These are phyloP conservation scores for Aphaenogaster ashmeadi DNA, from an alignment of 1,140 invertebrate species.

Conservation along the genomic window DNA sequence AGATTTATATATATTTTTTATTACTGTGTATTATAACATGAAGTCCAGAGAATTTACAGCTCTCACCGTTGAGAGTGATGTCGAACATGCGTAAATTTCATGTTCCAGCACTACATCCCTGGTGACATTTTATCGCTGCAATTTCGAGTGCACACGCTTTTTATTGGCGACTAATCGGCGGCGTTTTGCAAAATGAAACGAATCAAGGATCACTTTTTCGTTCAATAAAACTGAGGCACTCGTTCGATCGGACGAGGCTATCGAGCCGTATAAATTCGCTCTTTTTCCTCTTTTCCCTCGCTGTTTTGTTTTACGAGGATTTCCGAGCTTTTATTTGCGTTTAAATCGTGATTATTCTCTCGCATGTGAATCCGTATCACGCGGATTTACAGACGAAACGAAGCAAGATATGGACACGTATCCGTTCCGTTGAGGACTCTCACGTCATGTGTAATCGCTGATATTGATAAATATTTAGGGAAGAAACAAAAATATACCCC, in stretches of 20 bases:
- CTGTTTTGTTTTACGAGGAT: constrained; percentile 31
- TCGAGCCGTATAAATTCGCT: constrained; percentile 35
- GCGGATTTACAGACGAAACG: constrained; percentile 27
- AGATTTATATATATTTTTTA: not conserved
- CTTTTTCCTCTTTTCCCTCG: constrained; percentile 12
- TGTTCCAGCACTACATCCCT: not conserved
- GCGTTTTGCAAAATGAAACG: constrained; percentile 38
- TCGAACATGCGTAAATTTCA: not conserved
- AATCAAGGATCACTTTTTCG: constrained; percentile 64
- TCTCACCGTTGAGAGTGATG: not conserved
- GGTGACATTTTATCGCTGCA: constrained; percentile 1
- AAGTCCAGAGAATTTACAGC: not conserved
- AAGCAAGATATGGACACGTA: constrained; percentile 24
- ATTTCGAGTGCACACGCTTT: constrained; percentile 56
- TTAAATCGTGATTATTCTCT: constrained; percentile 52
- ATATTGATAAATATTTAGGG: not conserved
- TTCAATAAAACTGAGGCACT: constrained; percentile 43
- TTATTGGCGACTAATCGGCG: constrained; percentile 23
- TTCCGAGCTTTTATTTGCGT: constrained; percentile 46
- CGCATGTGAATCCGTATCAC: constrained; percentile 1
- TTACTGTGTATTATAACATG: not conserved
- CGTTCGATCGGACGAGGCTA: constrained; percentile 24
- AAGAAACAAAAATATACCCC: not conserved
- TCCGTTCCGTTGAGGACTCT: not conserved
- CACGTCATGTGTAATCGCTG: not conserved